Evolutionary conservation across 2,888 invertebrate species (phyloP).

Genomic region (Torymus auratus): DNA sequence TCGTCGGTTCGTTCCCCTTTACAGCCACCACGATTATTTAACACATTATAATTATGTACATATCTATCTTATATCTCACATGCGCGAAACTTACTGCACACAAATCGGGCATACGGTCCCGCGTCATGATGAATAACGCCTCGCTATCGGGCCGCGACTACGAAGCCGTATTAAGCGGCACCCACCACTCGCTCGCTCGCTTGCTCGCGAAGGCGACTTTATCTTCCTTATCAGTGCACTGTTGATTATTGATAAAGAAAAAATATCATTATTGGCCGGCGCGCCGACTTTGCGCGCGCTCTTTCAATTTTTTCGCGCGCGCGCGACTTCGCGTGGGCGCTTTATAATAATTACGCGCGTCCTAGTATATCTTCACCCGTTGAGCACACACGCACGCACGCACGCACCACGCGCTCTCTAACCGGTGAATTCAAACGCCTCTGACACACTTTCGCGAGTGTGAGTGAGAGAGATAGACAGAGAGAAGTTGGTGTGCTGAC

Average conservation of each 20-base stretch:
- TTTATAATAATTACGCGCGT: too few relatives aligned
- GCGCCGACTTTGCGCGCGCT: slow-evolving; percentile 8
- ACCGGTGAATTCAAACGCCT: slow-evolving; percentile 54
- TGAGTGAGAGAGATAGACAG: too few relatives aligned
- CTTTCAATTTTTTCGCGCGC: slow-evolving; percentile 14
- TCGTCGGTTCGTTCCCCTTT: too few relatives aligned
- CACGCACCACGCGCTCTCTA: slow-evolving; percentile 23
- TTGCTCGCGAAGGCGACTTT: slow-evolving; percentile 57
- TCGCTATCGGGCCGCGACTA: slow-evolving; percentile 55
- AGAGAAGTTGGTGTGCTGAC: too few relatives aligned
- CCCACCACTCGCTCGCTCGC: neutral
- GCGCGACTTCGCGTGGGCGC: neutral
- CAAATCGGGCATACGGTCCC: slow-evolving; percentile 73
- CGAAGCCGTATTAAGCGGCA: slow-evolving; percentile 11
- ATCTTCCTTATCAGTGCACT: slow-evolving; percentile 71
- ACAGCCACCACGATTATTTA: neutral
- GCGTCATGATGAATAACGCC: slow-evolving; percentile 68
- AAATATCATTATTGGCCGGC: slow-evolving; percentile 41
- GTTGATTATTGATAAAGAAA: slow-evolving; percentile 62
- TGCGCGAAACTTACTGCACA: slow-evolving; percentile 69
- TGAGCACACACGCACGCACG: neutral
- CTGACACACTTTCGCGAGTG: slow-evolving; percentile 60
- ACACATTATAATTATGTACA: neutral
- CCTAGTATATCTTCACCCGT: too few relatives aligned
- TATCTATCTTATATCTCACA: neutral